These are phyloP conservation scores for Lytechinus variegatus DNA, from an alignment of 35 echinoderm and acorn worm genomes.

Conservation along the genomic window DNA sequence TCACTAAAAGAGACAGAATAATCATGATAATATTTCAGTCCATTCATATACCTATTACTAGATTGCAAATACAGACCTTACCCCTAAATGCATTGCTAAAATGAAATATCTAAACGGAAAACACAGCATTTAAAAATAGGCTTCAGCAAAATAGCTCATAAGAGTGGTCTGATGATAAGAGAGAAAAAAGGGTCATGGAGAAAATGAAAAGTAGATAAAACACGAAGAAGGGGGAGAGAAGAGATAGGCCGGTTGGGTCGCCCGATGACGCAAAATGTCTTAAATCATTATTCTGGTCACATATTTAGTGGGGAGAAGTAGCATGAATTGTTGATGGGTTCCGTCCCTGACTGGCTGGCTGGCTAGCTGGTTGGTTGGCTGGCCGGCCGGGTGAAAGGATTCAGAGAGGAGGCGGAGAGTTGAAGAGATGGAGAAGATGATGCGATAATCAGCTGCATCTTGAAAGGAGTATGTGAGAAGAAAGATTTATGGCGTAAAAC, in stretches of 20 bases:
- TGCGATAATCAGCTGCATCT: neutral
- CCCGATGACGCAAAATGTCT: neutral
- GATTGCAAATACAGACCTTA: neutral
- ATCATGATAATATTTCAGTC: neutral
- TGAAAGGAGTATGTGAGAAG: neutral
- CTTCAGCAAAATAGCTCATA: neutral
- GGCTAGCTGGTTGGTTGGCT: neutral
- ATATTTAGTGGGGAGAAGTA: neutral
- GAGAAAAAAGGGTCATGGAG: neutral
- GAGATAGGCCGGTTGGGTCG: neutral
- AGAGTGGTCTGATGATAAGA: neutral
- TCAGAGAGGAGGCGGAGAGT: neutral
- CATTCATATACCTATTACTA: neutral
- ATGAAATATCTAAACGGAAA: neutral
- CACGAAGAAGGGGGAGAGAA: neutral
- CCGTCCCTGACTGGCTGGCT: neutral
- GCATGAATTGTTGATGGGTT: constrained; percentile 34
- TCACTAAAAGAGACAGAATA: neutral
- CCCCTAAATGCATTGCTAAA: neutral
- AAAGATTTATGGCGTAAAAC: neutral
- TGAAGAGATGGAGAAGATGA: neutral
- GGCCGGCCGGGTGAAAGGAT: neutral
- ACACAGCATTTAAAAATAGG: neutral
- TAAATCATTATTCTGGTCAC: neutral
- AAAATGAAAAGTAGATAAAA: neutral